Evolutionary conservation across 2,888 invertebrate species (phyloP), one percentile per base, ranked within the genome.

Genomic region (Clusia tigrina): DNA sequence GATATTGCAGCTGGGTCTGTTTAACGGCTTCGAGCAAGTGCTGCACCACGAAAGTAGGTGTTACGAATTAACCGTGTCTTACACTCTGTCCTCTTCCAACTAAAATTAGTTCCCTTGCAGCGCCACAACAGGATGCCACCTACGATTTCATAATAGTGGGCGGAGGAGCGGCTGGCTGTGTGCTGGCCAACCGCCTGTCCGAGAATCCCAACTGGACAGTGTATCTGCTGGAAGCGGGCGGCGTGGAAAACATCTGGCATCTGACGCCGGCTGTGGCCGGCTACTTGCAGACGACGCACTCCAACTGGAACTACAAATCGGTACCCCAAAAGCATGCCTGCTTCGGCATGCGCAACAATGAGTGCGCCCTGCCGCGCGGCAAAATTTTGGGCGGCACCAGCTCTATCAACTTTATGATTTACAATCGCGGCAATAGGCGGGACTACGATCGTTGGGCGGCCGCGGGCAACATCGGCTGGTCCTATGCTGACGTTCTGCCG

Each of bases 121-220:
- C 81, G 88, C 95, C 76, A 86, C 88, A 55, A 71, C 85, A 75
- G 69, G 84, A 75, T 65, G 86, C 88, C 0, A 87, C 87, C 32
- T 94, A 93, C 74, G 93, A 95, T 80, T 95, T 94, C 77, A 91
- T 95, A 67, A 86, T 94, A 52, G 89, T 95, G 12, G 95, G 95
- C 2, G 91, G 90, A 1, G 95, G 95, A 25, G 94, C 95, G 3
- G 94, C 94, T 77, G 93, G 93, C 52, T 78, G 83, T 66, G 83
- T 83, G 2, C 62, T 85, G 26, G 85, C 85, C 2, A 83, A 83
- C 62, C 80, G 85, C 1, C 78, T 85, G 54, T 77, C 83, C 0
- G 85, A 84, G 73, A 80, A 83, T 67, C 79, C 78, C 48, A 71
- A 83, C 2, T 85, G 85, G 85, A 83, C 78, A 2, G 84, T 87